Conservation (phyloP, 2,888 invertebrate genomes). For the Argynnis bischoffii region DNA sequence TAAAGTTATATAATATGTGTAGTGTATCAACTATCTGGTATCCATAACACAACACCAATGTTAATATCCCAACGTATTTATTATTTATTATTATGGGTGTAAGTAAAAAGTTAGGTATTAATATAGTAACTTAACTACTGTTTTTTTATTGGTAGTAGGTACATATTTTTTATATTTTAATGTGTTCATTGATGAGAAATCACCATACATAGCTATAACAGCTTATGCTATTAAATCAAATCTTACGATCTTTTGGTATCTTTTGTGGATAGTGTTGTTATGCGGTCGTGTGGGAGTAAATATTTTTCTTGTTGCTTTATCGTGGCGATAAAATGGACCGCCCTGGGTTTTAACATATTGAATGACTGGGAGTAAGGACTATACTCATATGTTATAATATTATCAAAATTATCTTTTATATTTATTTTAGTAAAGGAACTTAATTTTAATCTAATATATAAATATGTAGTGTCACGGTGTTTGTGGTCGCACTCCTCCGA, state of each 20-base stretch:
- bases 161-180: slow-evolving; percentile 8
- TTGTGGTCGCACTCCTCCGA: no score
- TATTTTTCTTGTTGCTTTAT: slow-evolving; percentile 26
- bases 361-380: slow-evolving; percentile 3
- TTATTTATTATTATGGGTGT: no score
- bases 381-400: slow-evolving; percentile 4
- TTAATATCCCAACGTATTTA: no score
- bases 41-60: no score
- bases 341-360: slow-evolving; percentile 24
- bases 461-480: no score
- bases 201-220: slow-evolving; percentile 19
- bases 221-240: slow-evolving; percentile 27
- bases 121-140: neutral
- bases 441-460: no score
- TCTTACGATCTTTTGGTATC: slow-evolving; percentile 31
- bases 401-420: slow-evolving; percentile 10
- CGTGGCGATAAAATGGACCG: slow-evolving; percentile 34
- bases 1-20: no score
- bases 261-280: slow-evolving; percentile 24
- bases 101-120: no score
- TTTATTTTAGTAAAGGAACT: neutral
- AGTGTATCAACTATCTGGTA: no score
- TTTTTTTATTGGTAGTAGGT: neutral
- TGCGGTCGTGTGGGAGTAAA: slow-evolving; percentile 23
- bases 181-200: slow-evolving; percentile 18